Evolutionary conservation across 1,140 invertebrate genomes (phyloP).

Genomic region (Magallana gigas): DNA sequence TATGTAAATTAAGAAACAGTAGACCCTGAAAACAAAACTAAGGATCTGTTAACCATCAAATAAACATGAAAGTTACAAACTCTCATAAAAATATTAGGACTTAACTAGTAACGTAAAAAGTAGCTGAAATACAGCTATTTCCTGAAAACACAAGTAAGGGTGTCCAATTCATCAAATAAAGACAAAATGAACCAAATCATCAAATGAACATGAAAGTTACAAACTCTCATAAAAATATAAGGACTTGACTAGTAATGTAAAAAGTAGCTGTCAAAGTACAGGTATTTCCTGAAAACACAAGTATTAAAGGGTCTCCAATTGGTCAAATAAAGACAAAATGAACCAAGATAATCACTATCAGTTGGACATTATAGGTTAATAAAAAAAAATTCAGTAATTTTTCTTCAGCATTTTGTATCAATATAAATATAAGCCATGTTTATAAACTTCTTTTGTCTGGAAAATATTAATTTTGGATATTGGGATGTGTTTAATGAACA

Average conservation of each 20-base stretch:
- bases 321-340: not conserved
- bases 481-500: not conserved
- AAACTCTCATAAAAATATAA: not conserved
- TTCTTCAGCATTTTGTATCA: conserved; percentile 1
- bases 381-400: not conserved
- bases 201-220: not conserved
- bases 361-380: too few species aligned
- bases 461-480: not conserved
- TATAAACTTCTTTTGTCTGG: not conserved
- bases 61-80: not conserved
- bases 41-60: too few species aligned
- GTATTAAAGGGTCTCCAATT: not conserved
- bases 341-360: too few species aligned
- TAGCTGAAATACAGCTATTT: not conserved
- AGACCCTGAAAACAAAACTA: too few species aligned
- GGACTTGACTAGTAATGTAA: not conserved
- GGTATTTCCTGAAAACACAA: not conserved
- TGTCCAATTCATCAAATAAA: too few species aligned
- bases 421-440: not conserved
- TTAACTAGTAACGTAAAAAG: not conserved
- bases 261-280: not conserved
- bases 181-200: too few species aligned
- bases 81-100: conserved; percentile 1
- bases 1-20: too few species aligned
- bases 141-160: not conserved